Base-by-base conservation (phyloP, 2,888 invertebrate genomes). In the Acanthosoma haemorrhoidale region DNA sequence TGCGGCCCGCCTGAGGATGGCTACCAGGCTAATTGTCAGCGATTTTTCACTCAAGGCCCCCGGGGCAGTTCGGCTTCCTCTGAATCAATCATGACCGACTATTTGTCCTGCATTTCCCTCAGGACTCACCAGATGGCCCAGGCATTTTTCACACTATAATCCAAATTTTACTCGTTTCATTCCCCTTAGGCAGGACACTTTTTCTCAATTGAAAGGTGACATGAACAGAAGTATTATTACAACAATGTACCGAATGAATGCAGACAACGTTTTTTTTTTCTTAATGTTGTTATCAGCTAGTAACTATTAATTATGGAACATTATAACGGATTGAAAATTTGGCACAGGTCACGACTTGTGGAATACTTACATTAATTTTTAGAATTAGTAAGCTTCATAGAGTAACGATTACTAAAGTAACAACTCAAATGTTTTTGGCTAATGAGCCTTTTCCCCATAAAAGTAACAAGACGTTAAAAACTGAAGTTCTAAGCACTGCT, bases 81-180 rank as follows among this genome's bases (percentile, higher is more conserved):
- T 36, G 61, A 61, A 61, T 61, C 61, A 61, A 61, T 61, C 61
- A 61, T 61, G 18, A 31, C 61, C 25, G 21, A 36, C 61, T 61
- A 61, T 61, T 61, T 61, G 61, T 61, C 61, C 61, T 36, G 36
- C 61, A 61, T 61, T 61, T 61, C 61, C 61, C 61, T 32, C 59
- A 59, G 59, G 61, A 36, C 61, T 61, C 21, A 21, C 9, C 8
- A 21, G 61, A 51, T 51, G 51, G 25, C 51, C 25, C 21, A 25
- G 25, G 25, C 51, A 51, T 51, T 51, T 51, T 51, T 51, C 51
- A 51, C 21, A 13, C 51, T n/a, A 25, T 51, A 51, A 51, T 25
- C 51, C 25, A 21, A n/a, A 51, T 51, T 51, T 51, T n/a, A 51
- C 21, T 25, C 21, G 51, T 25, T 13, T 25, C 51, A 43, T 43